These are phyloP conservation scores for Dynastes grantii DNA, from an alignment of 2,888 invertebrate genomes.

Conservation along the genomic window DNA sequence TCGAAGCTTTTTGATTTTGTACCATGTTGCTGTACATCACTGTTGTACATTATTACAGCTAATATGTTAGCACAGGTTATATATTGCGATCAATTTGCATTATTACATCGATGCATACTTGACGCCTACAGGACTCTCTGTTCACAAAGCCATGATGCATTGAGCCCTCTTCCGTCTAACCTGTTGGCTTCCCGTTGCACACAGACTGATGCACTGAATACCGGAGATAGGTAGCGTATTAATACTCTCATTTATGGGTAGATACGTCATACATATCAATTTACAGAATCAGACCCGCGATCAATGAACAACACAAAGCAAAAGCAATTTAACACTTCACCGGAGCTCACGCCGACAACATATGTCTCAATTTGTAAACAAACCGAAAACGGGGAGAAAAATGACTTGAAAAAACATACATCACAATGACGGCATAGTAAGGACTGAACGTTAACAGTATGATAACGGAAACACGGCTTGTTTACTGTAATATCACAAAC, in stretches of 20 bases:
- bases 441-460: background rate
- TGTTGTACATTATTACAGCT: too few relatives aligned
- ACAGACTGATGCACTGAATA: conserved; percentile 1
- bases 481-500: background rate
- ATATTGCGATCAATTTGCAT: too few relatives aligned
- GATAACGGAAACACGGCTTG: conserved; percentile 18
- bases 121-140: background rate
- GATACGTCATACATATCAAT: background rate
- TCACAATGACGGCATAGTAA: background rate
- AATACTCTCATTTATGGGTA: background rate
- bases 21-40: too few relatives aligned
- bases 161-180: background rate
- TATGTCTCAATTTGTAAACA: background rate
- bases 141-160: background rate
- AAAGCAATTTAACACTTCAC: background rate
- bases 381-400: conserved; percentile 4
- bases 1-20: too few relatives aligned
- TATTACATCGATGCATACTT: background rate
- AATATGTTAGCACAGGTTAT: too few relatives aligned
- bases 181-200: background rate
- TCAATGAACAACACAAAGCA: background rate
- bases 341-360: background rate
- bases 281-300: background rate
- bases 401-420: conserved; percentile 6
- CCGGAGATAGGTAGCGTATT: conserved; percentile 3